Percentiles rank a stretch among this genome's conserved stretches.
phyloP scores from a whole-genome alignment of 2,113 vertebrate species.

The Callopanchax toddi region DNA sequence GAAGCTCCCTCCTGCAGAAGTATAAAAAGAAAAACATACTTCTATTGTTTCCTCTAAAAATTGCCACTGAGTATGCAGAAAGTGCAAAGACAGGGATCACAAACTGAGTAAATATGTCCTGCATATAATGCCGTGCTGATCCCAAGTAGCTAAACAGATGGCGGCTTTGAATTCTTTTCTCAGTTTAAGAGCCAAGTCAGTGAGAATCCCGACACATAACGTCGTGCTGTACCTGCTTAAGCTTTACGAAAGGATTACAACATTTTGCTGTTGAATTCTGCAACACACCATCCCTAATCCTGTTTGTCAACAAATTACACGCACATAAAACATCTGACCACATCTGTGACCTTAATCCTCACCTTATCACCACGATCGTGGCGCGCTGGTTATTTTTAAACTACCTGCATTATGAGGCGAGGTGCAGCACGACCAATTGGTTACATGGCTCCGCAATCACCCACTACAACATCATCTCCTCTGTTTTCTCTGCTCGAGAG shows the following conservation, averaged over 20 bases:
- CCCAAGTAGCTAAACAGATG: not conserved
- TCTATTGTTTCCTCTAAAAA: not conserved
- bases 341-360: slow-evolving; percentile 70
- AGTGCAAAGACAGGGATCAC: not conserved
- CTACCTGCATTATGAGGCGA: slow-evolving; percentile 36
- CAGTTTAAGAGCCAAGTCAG: not conserved
- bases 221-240: slow-evolving; percentile 45
- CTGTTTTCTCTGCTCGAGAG: slow-evolving; percentile 28
- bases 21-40: slow-evolving; percentile 5
- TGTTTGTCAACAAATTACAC: slow-evolving; percentile 71
- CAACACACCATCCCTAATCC: slow-evolving; percentile 59
- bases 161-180: too few species aligned
- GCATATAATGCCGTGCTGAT: slow-evolving; percentile 15
- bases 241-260: slow-evolving; percentile 62
- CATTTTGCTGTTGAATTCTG: slow-evolving; percentile 42
- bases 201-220: slow-evolving; percentile 7
- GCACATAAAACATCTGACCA: slow-evolving; percentile 50
- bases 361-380: slow-evolving; percentile 51
- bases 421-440: slow-evolving; percentile 37
- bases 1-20: not conserved
- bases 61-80: slow-evolving; percentile 15
- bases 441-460: slow-evolving; percentile 35
- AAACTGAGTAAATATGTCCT: slow-evolving; percentile 36
- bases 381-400: slow-evolving; percentile 18
- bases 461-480: slow-evolving; percentile 9